phyloP scores from a whole-genome alignment of 1,140 invertebrate genomes.

The Pissodes strobi region DNA sequence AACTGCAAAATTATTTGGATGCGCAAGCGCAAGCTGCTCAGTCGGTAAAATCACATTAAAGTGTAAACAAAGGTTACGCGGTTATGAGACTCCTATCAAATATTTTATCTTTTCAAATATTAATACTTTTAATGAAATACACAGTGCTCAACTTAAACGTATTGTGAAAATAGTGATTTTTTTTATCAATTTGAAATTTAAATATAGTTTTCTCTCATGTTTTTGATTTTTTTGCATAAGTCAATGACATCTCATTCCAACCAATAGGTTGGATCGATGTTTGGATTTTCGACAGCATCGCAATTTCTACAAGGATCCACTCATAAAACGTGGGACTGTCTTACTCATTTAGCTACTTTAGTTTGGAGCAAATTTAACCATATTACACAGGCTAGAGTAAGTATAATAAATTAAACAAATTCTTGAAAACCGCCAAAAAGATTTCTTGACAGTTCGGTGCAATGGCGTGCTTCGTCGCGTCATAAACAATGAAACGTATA shows the following conservation, averaged over 20 bases:
- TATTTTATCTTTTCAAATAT: too few relatives aligned
- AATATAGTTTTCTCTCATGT: constrained; percentile 48
- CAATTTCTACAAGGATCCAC: constrained; percentile 65
- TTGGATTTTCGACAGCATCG: constrained; percentile 63
- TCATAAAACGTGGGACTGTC: constrained; percentile 65
- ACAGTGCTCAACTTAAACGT: too few relatives aligned
- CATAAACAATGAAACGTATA: constrained; percentile 28
- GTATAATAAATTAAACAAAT: constrained; percentile 62
- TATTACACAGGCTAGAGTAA: constrained; percentile 61
- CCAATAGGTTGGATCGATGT: constrained; percentile 64
- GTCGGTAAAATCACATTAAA: too few relatives aligned
- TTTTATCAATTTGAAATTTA: too few relatives aligned
- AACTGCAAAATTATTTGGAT: too few relatives aligned
- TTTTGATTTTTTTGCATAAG: constrained; percentile 36
- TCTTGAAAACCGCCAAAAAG: constrained; percentile 23
- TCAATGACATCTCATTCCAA: constrained; percentile 42
- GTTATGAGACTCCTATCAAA: too few relatives aligned
- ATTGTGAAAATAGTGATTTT: too few relatives aligned
- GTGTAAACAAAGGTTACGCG: too few relatives aligned
- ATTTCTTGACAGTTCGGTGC: constrained; percentile 16
- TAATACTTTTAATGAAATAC: too few relatives aligned
- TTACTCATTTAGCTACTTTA: constrained; percentile 61
- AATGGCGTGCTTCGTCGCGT: constrained; percentile 3
- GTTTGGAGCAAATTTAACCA: constrained; percentile 64
- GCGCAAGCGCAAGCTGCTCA: too few relatives aligned